Base-by-base conservation (phyloP, 2,888 invertebrate genomes). In the Lasioglossum figueresi region DNA sequence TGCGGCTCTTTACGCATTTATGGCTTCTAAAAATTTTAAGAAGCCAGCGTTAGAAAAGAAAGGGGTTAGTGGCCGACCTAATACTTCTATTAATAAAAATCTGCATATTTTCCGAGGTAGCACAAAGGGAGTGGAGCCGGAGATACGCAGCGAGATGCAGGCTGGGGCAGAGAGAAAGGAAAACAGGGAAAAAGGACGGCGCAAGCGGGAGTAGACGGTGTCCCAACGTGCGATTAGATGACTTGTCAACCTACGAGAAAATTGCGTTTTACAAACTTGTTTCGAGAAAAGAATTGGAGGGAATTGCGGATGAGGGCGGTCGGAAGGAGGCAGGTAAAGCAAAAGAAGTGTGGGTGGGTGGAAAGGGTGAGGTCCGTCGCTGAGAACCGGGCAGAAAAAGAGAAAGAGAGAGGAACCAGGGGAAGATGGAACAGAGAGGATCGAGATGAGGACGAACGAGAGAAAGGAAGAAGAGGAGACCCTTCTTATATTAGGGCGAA, bases 241-340 rank as follows among this genome's bases (percentile, higher is more conserved):
- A 96, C 95, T 96, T 95, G 95, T 96, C 96, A 96, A 95, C 95
- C 95, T 95, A 95, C 95, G 95, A 94, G 95, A 95, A 96, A 96
- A 96, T 96, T 96, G 96, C 95, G 96, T 96, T 96, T 96, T 95
- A 95, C 95, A 95, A 96, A 96, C 95, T 96, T 95, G 95, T 96
- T 96, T 95, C 95, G 92, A 92, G 95, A 94, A 95, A 95, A 95
- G 95, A 96, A 96, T 96, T 95, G 96, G 95, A 95, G 94, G 94
- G 95, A 96, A 95, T 95, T 95, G 95, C 94, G 95, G 94, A 95
- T 93, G 94, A 94, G 94, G 93, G 92, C 90, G 94, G 92, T 92
- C 92, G 93, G 93, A 87, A 91, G 90, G 63, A 70, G 77, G 88
- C 87, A 90, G 91, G 88, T 76, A 86, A 84, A 83, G 87, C 83